Evolutionary conservation across 2,888 invertebrate genomes (phyloP).

Genomic region (Marronus borbonicus): DNA sequence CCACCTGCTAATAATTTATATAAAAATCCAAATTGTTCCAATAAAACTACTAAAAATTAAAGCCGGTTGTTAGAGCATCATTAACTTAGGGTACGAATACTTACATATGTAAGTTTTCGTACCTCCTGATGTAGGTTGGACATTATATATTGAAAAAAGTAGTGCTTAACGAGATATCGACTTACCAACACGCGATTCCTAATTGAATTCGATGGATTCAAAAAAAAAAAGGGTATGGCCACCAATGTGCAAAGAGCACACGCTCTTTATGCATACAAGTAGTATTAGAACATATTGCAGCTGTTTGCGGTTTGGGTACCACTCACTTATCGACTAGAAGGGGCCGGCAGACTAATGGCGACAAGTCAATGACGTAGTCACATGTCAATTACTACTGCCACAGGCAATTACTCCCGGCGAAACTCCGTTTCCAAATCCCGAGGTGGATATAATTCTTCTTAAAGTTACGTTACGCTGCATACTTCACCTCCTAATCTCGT

Average conservation of each 20-base stretch:
- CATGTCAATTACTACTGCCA: constrained; percentile 68
- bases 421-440: constrained; percentile 50
- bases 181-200: constrained; percentile 14
- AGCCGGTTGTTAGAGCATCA: too few relatives aligned
- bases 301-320: constrained; percentile 39
- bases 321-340: constrained; percentile 34
- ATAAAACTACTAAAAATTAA: too few relatives aligned
- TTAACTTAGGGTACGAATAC: too few relatives aligned
- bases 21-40: too few relatives aligned
- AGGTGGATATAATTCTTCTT: constrained; percentile 40
- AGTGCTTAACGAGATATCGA: constrained; percentile 39
- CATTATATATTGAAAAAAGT: constrained; percentile 22
- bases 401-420: constrained; percentile 66
- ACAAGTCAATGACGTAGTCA: constrained; percentile 67
- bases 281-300: constrained; percentile 44
- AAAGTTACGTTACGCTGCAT: constrained; percentile 11
- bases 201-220: constrained; percentile 40
- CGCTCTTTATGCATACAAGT: constrained; percentile 17
- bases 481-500: constrained; percentile 22
- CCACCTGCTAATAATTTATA: too few relatives aligned
- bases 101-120: too few relatives aligned
- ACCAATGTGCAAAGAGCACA: not conserved
- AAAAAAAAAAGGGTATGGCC: constrained; percentile 28
- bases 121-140: too few relatives aligned
- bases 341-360: constrained; percentile 40